phyloP scores from a whole-genome alignment of 2,113 vertebrate species.

The Chroicocephalus ridibundus region DNA sequence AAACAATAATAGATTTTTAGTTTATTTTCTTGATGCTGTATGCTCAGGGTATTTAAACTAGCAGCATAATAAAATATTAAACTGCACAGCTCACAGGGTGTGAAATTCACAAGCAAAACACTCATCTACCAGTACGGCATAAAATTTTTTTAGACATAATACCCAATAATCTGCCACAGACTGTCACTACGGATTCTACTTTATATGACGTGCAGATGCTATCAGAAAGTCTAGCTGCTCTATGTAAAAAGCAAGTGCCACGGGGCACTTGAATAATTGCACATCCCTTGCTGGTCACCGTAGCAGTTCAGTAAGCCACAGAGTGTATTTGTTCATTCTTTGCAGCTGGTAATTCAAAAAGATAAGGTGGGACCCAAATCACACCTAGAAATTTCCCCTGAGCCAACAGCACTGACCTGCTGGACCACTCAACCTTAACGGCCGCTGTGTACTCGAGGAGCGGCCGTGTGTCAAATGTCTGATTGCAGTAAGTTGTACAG shows the following conservation, averaged over 20 bases:
- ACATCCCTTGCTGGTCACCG: neutral
- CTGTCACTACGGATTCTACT: neutral
- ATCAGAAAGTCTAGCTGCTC: neutral
- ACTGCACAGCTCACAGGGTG: constrained; percentile 36
- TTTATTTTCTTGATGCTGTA: constrained; percentile 55
- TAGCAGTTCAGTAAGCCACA: neutral
- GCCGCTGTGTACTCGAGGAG: neutral
- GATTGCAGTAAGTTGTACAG: neutral
- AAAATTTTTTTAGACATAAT: constrained; percentile 59
- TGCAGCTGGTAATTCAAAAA: neutral
- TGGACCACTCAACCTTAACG: accelerated
- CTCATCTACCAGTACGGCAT: constrained; percentile 28
- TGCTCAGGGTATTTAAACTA: constrained; percentile 49
- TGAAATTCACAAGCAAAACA: constrained; percentile 53
- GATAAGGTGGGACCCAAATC: neutral
- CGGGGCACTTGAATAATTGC: constrained; percentile 56
- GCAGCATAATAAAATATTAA: constrained; percentile 61
- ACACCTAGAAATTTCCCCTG: neutral
- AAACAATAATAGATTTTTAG: constrained; percentile 44
- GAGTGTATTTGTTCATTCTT: neutral
- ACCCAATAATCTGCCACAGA: constrained; percentile 53
- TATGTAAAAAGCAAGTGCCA: constrained; percentile 55
- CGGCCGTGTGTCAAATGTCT: accelerated
- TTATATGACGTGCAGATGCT: neutral
- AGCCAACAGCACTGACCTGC: neutral